Evolutionary conservation across 2,888 invertebrate genomes (phyloP), one percentile per base, ranked within the genome.

Genomic region (Apodemia duryi): DNA sequence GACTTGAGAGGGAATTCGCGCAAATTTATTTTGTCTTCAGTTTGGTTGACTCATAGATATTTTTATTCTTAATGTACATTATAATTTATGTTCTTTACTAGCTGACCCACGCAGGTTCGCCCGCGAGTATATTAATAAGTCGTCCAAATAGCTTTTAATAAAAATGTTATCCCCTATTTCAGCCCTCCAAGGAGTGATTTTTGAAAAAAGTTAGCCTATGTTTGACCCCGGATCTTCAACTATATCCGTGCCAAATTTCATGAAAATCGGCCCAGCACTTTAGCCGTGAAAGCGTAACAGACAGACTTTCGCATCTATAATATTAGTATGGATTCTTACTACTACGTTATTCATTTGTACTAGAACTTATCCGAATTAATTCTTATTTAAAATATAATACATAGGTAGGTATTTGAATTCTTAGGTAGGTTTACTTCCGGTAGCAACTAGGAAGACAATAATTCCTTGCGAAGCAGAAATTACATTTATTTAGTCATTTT

Each of bases 31-130:
- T 67, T 68, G 69, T 66, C 61, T 67, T 46, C 71, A 71, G 73
- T 74, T 71, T 73, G 74, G 79, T 76, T 88, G 86, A 86, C 72
- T 88, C 88, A 88, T 79, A 73, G 77, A 77, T 86, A 85, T 84
- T 84, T 83, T 78, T 73, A 75, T 72, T 72, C 67, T 67, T 74
- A 57, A 63, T 63, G 13, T 61, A 63, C 46, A 61, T 62, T 54
- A 63, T 49, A 51, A 35, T 13, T 2, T 43, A 13, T 21, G 41
- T 7, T 13, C 52, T 43, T 21, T 52, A 21, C 21, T 21, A 21
- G 21, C 21, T 21, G 21, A 21, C 0, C 21, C 21, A 21, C 21
- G 21, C 21, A 21, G 21, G 0, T 21, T 21, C 21, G 21, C 21
- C 21, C 21, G 21, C 21, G 21, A 21, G 21, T 21, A 21, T 21